Evolutionary conservation across 2,797 vertebrate genomes (phyloP).

Genomic region (Coracias cyanogaster): DNA sequence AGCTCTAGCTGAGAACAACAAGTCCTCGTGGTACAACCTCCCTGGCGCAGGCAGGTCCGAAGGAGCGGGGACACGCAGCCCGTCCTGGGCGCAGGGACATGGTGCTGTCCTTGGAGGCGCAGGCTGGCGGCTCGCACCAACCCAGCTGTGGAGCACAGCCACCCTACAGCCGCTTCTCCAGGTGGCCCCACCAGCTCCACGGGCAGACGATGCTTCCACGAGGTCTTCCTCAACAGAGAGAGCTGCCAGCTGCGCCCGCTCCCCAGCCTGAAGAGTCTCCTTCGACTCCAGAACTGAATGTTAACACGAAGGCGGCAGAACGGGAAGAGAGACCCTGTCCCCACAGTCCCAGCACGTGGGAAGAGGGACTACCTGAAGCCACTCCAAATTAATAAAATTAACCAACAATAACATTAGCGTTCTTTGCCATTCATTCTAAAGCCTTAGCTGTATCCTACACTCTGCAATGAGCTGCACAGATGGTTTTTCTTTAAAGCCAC

Average conservation of each 20-base stretch:
- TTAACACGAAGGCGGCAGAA: background rate
- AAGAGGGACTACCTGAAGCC: background rate
- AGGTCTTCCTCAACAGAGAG: background rate
- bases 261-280: background rate
- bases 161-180: background rate
- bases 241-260: background rate
- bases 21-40: rapidly evolving
- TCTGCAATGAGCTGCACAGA: background rate
- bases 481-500: background rate
- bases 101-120: rapidly evolving
- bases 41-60: background rate
- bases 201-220: rapidly evolving
- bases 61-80: background rate
- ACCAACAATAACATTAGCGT: too few species aligned
- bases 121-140: background rate
- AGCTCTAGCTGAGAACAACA: background rate
- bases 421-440: background rate
- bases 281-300: background rate
- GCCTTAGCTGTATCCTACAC: background rate
- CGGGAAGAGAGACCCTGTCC: rapidly evolving
- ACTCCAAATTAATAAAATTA: background rate
- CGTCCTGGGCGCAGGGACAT: background rate
- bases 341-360: background rate
- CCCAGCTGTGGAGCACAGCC: background rate
- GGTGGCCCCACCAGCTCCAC: background rate